Conservation (phyloP, 2,113 vertebrate genomes). For the Bos indicus region DNA sequence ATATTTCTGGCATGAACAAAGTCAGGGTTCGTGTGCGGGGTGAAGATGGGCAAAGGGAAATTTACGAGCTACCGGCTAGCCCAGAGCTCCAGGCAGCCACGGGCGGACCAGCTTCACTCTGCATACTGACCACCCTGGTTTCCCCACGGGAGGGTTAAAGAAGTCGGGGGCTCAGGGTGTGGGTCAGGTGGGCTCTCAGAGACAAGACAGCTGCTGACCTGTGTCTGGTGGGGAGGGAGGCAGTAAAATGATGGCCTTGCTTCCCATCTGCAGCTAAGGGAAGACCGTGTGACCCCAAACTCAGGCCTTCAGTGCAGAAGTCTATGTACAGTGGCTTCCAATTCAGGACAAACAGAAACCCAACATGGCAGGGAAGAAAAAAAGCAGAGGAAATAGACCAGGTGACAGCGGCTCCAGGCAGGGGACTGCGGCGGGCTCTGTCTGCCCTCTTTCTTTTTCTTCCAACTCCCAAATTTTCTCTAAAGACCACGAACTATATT, state of each 20-base stretch:
- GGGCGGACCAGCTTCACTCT: fast-evolving
- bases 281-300: background rate
- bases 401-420: fast-evolving
- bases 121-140: fast-evolving
- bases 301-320: background rate
- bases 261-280: background rate
- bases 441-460: background rate
- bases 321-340: background rate
- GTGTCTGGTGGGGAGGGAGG: background rate
- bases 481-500: background rate
- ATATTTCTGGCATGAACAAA: background rate
- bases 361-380: fast-evolving
- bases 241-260: fast-evolving
- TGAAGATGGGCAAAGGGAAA: background rate
- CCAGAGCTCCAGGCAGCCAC: fast-evolving
- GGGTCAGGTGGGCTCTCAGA: fast-evolving
- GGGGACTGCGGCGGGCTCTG: fast-evolving
- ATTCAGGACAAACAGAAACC: fast-evolving
- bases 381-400: background rate
- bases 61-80: background rate
- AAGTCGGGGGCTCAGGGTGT: fast-evolving
- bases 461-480: background rate
- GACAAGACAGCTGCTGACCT: fast-evolving
- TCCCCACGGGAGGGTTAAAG: fast-evolving
- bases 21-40: fast-evolving